Evolutionary conservation across 2,888 invertebrate genomes (phyloP), one percentile per base, ranked within the genome.

Genomic region (Mimumesa dahlbomi): DNA sequence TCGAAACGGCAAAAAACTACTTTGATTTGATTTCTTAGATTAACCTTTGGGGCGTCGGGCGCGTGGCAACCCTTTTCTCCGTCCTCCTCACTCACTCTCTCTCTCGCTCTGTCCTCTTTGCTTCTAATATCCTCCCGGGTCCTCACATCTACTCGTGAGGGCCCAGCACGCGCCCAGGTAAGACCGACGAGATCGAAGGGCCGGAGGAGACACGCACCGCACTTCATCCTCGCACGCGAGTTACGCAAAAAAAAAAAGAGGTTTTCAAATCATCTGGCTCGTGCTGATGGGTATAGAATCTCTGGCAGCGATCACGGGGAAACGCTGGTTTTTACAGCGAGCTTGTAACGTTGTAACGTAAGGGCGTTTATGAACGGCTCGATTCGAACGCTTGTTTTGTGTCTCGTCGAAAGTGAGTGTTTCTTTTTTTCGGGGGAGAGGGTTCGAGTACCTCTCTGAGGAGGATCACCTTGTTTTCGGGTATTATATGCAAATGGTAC

Each of bases 91-190:
- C 50, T 49, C 38, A 50, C 14, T 46, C 42, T 38, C 54, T 57
- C 48, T 52, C 67, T 6, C 49, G 19, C 18, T 18, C 25, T 34
- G 29, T 56, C 73, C 66, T 63, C 67, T 62, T 71, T 6, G 6
- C 40, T 38, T 68, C 5, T 2, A n/a, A 1, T 48, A 11, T 31
- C 48, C 48, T 48, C 31, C 11, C 7, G 4, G 46, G 13, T n/a
- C 11, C 16, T n/a, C 50, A n/a, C 52, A 45, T 68, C 68, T 52
- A 3, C 43, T 36, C 36, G 31, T 49, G 65, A 69, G 77, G 78
- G 76, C 74, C 80, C 77, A 84, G 83, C 88, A 89, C 88, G 88
- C 86, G 89, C 85, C 76, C 89, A 89, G 89, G 89, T 89, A 89
- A 73, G 66, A 48, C 58, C 16, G 43, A 19, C 43, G 43, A 46